Evolutionary conservation across 2,113 vertebrate genomes (phyloP), one percentile per base, ranked within the genome.

Genomic region (Petaurus breviceps): DNA sequence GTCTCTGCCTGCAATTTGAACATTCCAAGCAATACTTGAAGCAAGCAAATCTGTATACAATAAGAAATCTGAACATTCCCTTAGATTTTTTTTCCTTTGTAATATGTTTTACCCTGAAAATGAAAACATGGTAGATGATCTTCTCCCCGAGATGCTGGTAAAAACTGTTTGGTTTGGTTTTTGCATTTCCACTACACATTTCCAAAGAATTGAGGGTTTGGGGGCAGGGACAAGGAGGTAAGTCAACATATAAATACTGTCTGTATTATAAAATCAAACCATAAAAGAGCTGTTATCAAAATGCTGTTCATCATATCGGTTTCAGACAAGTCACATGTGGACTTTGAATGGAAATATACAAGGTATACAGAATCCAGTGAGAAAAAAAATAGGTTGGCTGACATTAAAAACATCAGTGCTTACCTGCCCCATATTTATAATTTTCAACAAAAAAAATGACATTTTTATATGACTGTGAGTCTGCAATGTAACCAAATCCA

Each of bases 401-500:
- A 23, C 68, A 84, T 84, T 19, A n/a, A 77, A 84, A 84, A 43
- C 19, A 84, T 22, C 68, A 84, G 68, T 84, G 68, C 68, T 84
- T 23, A 43, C 68, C 68, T 43, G 68, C 68, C 68, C 37, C 16
- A 84, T 84, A 84, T 43, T 84, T 84, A 84, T 16, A 84, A 84
- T 84, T 84, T 84, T 84, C n/a, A 84, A 84, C 68, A 84, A 84
- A 84, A 84, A 84, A 84, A 84, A 84, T 84, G 68, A 84, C 68
- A 84, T 43, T 84, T 68, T 84, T 84, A 23, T 84, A 84, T 84
- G 16, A 84, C 68, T 84, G 14, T 77, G 68, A 84, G 68, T 84
- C 19, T 84, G 68, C 37, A 84, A 43, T 43, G 19, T 84, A 84
- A 84, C 68, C n/a, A 84, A 84, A 84, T 19, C 43, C 16, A 84